Evolutionary conservation across 2,113 vertebrate species (phyloP), one percentile per base, ranked within the genome.

Genomic region (Microcebus jonahi): DNA sequence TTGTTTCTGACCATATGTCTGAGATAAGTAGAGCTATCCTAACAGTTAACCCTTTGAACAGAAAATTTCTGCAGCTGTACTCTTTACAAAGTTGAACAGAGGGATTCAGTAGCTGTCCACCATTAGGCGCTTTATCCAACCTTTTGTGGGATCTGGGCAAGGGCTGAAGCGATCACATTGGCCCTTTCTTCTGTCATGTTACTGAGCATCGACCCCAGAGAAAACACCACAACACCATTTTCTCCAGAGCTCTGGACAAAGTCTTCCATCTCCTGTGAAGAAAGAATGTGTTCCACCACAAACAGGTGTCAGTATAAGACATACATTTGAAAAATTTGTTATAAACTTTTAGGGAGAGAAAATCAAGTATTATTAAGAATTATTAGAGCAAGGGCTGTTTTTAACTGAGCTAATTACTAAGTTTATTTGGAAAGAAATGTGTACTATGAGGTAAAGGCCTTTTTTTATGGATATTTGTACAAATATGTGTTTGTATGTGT

Each of bases 141-240:
- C 99, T 99, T 99, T 84, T 99, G 99, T 93, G 99, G 99, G 96
- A 99, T 95, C 96, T 99, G 99, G 79, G 98, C 99, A 63, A 99
- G 98, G 17, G 98, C 99, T 34, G 97, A 98, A 25, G 99, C 99
- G 27, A 99, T 98, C 73, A 98, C 42, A 14, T 99, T 98, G 29
- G 96, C 98, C 88, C 95, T 99, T 93, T 99, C 99, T 55, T 93
- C 96, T 1, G 98, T 98, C 67, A 99, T 88, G 87, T 99, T 99
- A n/a, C 97, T 87, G 87, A 99, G 55, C 93, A 99, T 97, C 0
- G 99, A 99, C 65, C 99, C 99, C 1, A 99, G 97, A 73, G 98
- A 98, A 93, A 99, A 99, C 12, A 50, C 48, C 48, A 50, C 48
- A 12, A 50, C 48, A 14, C 48, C 48, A 3, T 50, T 50, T 13